Conservation (phyloP, 2,797 vertebrate genomes). For the Microhierax caerulescens region DNA sequence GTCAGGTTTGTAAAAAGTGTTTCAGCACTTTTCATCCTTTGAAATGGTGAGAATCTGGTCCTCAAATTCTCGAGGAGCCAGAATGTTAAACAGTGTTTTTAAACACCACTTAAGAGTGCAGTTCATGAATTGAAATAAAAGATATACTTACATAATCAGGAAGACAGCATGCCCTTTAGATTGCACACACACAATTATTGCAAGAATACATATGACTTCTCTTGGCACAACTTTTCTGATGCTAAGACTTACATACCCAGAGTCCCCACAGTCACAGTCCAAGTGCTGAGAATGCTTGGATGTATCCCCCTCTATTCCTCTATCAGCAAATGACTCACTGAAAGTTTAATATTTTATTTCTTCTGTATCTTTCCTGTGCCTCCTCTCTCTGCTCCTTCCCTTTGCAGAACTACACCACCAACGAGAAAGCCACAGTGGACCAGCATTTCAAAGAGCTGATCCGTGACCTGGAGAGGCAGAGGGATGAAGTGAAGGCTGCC, state of each 20-base stretch:
- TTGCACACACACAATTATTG: background rate
- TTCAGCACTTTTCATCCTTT: conserved; percentile 1
- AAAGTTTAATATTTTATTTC: background rate
- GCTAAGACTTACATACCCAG: background rate
- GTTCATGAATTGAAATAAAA: background rate
- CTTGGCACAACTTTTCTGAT: background rate
- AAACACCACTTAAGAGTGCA: background rate
- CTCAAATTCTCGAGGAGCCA: background rate
- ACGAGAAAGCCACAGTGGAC: conserved; percentile 79
- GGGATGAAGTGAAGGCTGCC: conserved; percentile 77
- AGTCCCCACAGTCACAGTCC: background rate
- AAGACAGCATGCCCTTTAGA: background rate
- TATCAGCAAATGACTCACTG: background rate
- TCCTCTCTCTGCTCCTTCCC: background rate
- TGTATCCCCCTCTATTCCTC: background rate
- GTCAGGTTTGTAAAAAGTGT: background rate
- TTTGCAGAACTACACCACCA: conserved; percentile 79
- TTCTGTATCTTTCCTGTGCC: background rate
- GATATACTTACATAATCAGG: background rate
- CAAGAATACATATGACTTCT: background rate
- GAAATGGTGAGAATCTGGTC: background rate
- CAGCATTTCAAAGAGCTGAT: conserved; percentile 81
- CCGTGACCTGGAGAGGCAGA: conserved; percentile 79
- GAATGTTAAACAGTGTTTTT: background rate
- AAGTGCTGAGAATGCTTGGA: background rate